Base-by-base conservation (phyloP, 2,113 vertebrate species). In the Marmota monax region DNA sequence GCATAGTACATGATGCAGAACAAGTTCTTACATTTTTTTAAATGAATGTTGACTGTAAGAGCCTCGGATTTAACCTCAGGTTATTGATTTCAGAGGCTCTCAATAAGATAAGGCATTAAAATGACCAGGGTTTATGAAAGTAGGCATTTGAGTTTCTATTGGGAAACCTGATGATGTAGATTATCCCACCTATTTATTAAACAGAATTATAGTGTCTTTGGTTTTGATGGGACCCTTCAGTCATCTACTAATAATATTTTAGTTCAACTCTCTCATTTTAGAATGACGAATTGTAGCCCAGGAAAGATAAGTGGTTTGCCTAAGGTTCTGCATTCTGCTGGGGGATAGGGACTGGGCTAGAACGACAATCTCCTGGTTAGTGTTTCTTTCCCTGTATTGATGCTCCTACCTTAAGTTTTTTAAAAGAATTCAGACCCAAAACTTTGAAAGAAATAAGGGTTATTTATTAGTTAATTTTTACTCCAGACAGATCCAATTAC, bases 161-260 rank as follows among this genome's bases (percentile, higher is more conserved):
- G 93, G 58, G 73, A 96, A 94, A 85, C 20, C 14, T 82, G 82
- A 58, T 92, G 87, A 63, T 51, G 12, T 37, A 61, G 53, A 56
- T 93, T 63, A 85, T 96, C 34, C 51, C 2, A 94, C 18, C 53
- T 90, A 73, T 48, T 74, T 96, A 92, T 84, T 90, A 96, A 88
- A 87, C 12, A 69, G 42, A 88, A 88, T 82, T 90, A 85, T 56
- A 92, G 23, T 42, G 61, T 67, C 16, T 90, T 85, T 65, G 56
- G 45, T 63, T 92, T 92, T 51, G 51, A 56, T 48, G 27, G 32
- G 18, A 73, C 22, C 17, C n/a, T 94, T 80, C 69, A 27, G 42
- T 85, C 32, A 88, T 69, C 37, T 83, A 27, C 25, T 88, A 92
- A 84, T 74, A 37, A 37, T 94, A 92, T 73, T 92, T 96, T 85